phyloP scores from a whole-genome alignment of 2,888 invertebrate species.

The Pseudococcus longispinus region DNA sequence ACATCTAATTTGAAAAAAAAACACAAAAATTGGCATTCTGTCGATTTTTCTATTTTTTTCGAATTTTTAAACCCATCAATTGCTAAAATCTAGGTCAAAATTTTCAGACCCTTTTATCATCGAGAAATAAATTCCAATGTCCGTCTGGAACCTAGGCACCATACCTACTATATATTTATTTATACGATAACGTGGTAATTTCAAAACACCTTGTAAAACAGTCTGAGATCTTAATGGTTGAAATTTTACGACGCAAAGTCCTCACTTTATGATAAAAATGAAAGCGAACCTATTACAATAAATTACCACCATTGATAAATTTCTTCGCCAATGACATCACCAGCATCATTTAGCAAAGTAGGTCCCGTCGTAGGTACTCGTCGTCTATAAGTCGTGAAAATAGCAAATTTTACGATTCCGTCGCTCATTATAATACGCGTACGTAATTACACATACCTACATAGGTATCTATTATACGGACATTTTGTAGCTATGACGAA shows the following conservation, averaged over 20 bases:
- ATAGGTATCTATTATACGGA: not conserved
- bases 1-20: too few relatives aligned
- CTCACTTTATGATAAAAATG: not conserved
- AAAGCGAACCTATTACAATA: constrained; percentile 18
- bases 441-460: not conserved
- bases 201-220: constrained; percentile 4
- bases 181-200: not conserved
- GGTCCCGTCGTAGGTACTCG: not conserved
- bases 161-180: not conserved
- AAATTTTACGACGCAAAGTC: not conserved
- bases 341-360: not conserved
- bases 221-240: not conserved
- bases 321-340: not conserved
- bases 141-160: not conserved
- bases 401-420: not conserved
- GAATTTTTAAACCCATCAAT: not conserved
- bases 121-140: not conserved
- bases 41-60: not conserved
- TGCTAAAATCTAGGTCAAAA: not conserved
- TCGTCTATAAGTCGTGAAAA: not conserved
- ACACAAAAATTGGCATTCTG: too few relatives aligned
- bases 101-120: too few relatives aligned
- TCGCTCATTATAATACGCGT: not conserved
- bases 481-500: not conserved
- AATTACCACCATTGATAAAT: not conserved